These are phyloP conservation scores for Ia io DNA, from an alignment of 2,113 vertebrate genomes.

Conservation along the genomic window DNA sequence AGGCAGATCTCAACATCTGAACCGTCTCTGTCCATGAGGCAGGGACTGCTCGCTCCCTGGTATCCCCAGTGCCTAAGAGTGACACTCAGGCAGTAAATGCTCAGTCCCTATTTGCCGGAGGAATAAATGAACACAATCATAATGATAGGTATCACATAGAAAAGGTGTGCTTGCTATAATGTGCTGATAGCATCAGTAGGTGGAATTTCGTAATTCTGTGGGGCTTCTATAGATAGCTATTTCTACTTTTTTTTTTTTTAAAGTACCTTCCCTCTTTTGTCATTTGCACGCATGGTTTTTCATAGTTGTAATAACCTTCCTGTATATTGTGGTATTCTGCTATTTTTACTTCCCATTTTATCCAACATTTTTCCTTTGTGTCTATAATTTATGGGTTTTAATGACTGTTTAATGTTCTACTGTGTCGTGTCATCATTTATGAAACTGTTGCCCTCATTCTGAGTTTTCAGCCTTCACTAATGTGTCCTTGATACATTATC, in stretches of 20 bases:
- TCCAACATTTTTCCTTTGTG: neutral
- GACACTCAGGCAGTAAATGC: neutral
- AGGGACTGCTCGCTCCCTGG: neutral
- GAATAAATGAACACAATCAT: neutral
- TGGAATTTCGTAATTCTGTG: neutral
- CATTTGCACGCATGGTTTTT: neutral
- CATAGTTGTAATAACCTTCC: neutral
- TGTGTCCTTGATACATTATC: neutral
- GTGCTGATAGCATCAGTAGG: neutral
- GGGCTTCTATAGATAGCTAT: neutral
- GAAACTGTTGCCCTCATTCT: neutral
- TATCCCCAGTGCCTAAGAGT: neutral
- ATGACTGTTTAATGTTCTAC: neutral
- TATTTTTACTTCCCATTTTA: neutral
- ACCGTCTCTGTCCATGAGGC: neutral
- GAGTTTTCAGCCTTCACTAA: slow-evolving; percentile 1
- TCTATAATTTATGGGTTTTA: slow-evolving; percentile 1
- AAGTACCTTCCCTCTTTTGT: neutral
- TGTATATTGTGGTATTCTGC: neutral
- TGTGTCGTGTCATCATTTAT: neutral
- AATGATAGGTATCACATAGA: neutral
- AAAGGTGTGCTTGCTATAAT: neutral
- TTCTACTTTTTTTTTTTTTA: neutral
- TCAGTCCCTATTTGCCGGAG: neutral
- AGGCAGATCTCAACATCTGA: neutral